A percentile compares a stretch with the other conserved stretches of the same genome.
phyloP scores from a whole-genome alignment of 2,113 vertebrate species.

The Poeciliopsis turrubarensis region DNA sequence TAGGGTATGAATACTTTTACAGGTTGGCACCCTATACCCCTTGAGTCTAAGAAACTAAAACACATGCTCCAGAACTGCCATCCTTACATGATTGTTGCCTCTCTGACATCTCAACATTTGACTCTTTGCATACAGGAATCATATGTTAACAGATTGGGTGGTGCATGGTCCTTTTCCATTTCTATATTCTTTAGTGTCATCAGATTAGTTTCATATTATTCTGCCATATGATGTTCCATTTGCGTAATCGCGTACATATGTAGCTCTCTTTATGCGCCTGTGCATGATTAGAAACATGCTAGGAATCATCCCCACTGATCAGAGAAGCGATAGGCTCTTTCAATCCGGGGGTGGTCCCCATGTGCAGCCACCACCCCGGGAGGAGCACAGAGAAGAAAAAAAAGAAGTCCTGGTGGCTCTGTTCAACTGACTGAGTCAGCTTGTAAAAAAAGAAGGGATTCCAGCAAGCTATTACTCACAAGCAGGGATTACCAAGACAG shows the following conservation, averaged over 20 bases:
- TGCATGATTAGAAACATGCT: slow-evolving; percentile 33
- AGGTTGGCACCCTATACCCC: slow-evolving; percentile 9
- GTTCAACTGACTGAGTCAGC: slow-evolving; percentile 49
- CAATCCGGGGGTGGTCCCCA: slow-evolving; percentile 67
- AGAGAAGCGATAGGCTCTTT: slow-evolving; percentile 49
- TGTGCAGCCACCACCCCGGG: slow-evolving; percentile 46
- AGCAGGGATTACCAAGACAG: slow-evolving; percentile 51
- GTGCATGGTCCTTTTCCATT: slow-evolving; percentile 17
- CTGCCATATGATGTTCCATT: slow-evolving; percentile 17
- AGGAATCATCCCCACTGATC: slow-evolving; percentile 43
- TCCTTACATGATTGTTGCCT: slow-evolving; percentile 17
- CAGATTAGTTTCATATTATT: slow-evolving; percentile 24
- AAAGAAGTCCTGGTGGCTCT: slow-evolving; percentile 35
- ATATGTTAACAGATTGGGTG: not conserved
- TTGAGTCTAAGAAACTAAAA: slow-evolving; percentile 14
- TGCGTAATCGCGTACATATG: slow-evolving; percentile 44
- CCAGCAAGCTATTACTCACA: slow-evolving; percentile 55
- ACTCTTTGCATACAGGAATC: not conserved
- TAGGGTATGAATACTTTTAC: not conserved
- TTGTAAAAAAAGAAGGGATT: slow-evolving; percentile 19
- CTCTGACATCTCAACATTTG: slow-evolving; percentile 22
- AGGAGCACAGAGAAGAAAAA: not conserved
- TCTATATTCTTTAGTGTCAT: slow-evolving; percentile 37
- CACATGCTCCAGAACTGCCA: not conserved
- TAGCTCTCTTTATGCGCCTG: slow-evolving; percentile 28